These are phyloP conservation scores for Lampropteryx suffumata DNA, from an alignment of 2,888 invertebrate genomes.

Conservation along the genomic window DNA sequence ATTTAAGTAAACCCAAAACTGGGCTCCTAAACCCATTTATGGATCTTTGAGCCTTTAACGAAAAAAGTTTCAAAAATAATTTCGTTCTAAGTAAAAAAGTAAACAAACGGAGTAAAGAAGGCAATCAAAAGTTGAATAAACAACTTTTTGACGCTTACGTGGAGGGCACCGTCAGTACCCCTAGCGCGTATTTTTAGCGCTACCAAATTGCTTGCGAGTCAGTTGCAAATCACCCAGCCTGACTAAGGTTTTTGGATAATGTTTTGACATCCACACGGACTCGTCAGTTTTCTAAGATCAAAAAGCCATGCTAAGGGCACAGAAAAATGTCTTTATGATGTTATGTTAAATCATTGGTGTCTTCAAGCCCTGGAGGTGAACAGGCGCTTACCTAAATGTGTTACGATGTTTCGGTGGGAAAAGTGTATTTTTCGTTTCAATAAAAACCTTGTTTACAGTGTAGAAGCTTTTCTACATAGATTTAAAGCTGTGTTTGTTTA, in stretches of 20 bases:
- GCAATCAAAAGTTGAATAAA: constrained; percentile 79
- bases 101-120: constrained; percentile 72
- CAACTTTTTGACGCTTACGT: constrained; percentile 69
- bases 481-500: no score
- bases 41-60: constrained; percentile 70
- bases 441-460: constrained; percentile 26
- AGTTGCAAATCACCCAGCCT: no score
- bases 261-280: neutral
- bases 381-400: constrained; percentile 44
- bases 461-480: neutral
- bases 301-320: constrained; percentile 23
- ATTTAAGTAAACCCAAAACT: constrained; percentile 51
- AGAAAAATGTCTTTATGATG: constrained; percentile 50
- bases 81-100: constrained; percentile 73
- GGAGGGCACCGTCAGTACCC: constrained; percentile 42
- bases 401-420: constrained; percentile 42
- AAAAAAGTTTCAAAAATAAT: constrained; percentile 77
- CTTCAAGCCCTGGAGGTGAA: constrained; percentile 45
- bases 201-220: neutral
- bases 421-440: constrained; percentile 41
- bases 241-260: no score
- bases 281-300: neutral
- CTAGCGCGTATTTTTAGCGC: neutral
- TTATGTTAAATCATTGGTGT: constrained; percentile 53
- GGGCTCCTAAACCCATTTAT: constrained; percentile 67